These are phyloP conservation scores for Solenopsis invicta DNA, from an alignment of 1,140 invertebrate species.

Conservation along the genomic window DNA sequence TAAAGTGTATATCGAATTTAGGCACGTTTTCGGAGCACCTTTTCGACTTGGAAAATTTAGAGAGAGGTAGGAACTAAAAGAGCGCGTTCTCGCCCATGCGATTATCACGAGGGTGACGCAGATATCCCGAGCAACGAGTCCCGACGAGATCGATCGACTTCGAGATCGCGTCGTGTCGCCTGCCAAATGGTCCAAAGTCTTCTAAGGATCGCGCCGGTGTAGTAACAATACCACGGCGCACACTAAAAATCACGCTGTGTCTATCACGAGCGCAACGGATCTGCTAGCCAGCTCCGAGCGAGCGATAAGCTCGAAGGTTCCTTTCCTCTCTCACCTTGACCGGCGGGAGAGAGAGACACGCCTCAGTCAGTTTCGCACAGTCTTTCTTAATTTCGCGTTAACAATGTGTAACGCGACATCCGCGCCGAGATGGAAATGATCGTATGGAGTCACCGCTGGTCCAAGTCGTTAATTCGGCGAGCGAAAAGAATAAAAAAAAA, in stretches of 20 bases:
- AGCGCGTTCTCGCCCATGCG: not conserved
- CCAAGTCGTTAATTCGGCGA: not conserved
- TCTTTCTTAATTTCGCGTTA: not conserved
- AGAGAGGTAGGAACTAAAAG: slow-evolving; percentile 5
- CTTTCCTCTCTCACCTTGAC: slow-evolving; percentile 14
- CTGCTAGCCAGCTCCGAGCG: slow-evolving; percentile 66
- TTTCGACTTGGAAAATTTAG: not conserved
- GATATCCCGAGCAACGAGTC: not conserved
- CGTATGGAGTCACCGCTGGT: not conserved
- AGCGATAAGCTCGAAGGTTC: slow-evolving; percentile 72
- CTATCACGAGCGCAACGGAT: slow-evolving; percentile 61
- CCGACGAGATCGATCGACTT: slow-evolving; percentile 48
- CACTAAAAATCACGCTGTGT: slow-evolving; percentile 64
- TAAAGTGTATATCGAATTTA: not conserved
- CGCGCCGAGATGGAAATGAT: slow-evolving; percentile 54
- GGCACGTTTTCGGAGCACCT: not conserved
- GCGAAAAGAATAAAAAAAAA: not conserved
- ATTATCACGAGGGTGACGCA: not conserved
- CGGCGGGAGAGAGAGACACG: slow-evolving; percentile 22
- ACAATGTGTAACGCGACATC: slow-evolving; percentile 13
- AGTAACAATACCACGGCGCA: slow-evolving; percentile 40
- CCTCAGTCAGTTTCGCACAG: slow-evolving; percentile 43
- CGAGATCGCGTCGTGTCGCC: slow-evolving; percentile 51
- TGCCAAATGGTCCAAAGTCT: slow-evolving; percentile 71
- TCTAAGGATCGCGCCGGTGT: slow-evolving; percentile 69